These are phyloP conservation scores for Meleagris gallopavo DNA, from an alignment of 2,113 vertebrate species.

Conservation along the genomic window DNA sequence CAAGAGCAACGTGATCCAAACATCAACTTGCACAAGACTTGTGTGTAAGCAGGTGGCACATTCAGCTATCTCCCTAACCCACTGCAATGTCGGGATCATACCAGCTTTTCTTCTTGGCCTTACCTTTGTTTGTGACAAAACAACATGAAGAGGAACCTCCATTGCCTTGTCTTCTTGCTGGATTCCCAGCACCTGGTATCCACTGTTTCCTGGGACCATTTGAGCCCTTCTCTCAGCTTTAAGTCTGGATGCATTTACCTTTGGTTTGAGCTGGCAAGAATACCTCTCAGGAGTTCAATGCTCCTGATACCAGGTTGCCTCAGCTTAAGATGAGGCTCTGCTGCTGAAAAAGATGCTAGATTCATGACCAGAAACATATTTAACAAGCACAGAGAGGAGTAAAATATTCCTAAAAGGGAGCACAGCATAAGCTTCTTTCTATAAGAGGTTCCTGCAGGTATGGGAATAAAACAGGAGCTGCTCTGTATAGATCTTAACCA, in stretches of 20 bases:
- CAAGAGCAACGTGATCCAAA: slow-evolving; percentile 1
- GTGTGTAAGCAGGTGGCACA: not conserved
- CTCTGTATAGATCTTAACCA: not conserved
- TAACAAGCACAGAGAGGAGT: not conserved
- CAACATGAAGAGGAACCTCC: not conserved
- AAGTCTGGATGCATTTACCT: not conserved
- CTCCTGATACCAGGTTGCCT: not conserved
- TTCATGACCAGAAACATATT: not conserved
- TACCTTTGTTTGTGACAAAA: not conserved
- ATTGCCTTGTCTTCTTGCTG: not conserved
- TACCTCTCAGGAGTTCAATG: not conserved
- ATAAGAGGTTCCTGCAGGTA: slow-evolving; percentile 1
- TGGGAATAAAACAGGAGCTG: slow-evolving; percentile 23
- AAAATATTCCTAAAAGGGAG: slow-evolving; percentile 17
- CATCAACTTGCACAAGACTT: slow-evolving; percentile 15
- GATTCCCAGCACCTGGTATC: not conserved
- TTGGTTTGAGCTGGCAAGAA: not conserved
- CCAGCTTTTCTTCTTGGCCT: rapidly evolving
- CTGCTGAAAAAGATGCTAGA: not conserved
- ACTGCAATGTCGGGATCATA: not conserved
- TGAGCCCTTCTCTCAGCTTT: not conserved
- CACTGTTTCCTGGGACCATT: not conserved
- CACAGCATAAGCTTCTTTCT: not conserved
- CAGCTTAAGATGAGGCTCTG: not conserved
- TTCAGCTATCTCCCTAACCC: not conserved